Base-by-base conservation (phyloP, 2,888 invertebrate genomes). In the Neria commutata region DNA sequence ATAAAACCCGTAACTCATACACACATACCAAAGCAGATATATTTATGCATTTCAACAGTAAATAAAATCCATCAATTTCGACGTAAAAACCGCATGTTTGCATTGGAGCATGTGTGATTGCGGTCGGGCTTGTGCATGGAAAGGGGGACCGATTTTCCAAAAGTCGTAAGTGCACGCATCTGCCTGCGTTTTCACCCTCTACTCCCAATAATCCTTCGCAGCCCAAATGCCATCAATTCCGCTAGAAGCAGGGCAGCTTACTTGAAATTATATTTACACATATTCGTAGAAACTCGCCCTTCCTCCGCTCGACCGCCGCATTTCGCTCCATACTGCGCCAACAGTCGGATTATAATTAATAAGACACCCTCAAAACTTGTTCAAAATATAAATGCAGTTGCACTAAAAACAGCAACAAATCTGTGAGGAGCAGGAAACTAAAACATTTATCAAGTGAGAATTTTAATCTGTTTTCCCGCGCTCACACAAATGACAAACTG, bases 21-120 rank as follows among this genome's bases (percentile, higher is more conserved):
- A 14, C 4, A 42, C 19, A 42, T 21, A 6, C 42, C 4, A 2
- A 19, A 21, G 14, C 4, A 42, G 4, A 21, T 42, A 21, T 8
- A 37, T 37, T 37, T 37, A 37, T 37, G 37, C 17, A 42, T 42
- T 42, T 42, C 21, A 42, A 19, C 42, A 42, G 71, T 73, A 72
- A 74, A 72, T 72, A 74, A 74, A 74, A 72, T 74, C 72, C 73
- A 72, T 73, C 73, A 73, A 71, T 73, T 73, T 70, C 63, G 66
- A 10, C 3, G 21, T 50, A 16, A 29, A 40, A 26, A 48, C 48
- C 26, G 37, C 70, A 62, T 71, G 70, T 73, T 73, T 73, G 62
- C 64, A 53, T 54, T 66, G 70, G 72, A 74, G 72, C 70, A n/a
- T n/a, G 6, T n/a, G 37, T 8, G 10, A 11, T 51, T 23, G 34